Conservation (phyloP, 2,113 vertebrate genomes). For the Conger conger region DNA sequence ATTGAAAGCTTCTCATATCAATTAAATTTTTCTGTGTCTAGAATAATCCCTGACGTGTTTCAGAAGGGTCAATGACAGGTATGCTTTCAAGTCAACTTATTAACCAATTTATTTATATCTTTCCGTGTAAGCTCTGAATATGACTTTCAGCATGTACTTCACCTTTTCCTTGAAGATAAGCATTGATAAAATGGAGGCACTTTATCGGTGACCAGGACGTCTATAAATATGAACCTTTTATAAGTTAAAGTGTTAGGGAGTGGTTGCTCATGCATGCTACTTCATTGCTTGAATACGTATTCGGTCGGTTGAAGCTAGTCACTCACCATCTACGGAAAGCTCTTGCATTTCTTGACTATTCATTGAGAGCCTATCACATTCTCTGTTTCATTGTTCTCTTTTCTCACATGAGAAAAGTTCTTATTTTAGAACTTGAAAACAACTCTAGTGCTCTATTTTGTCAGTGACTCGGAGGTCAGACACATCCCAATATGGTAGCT, state of each 20-base stretch:
- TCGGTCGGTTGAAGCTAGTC: neutral
- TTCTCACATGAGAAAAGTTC: neutral
- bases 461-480: neutral
- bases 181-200: conserved; percentile 30
- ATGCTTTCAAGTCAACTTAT: conserved; percentile 25
- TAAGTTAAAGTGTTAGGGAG: conserved; percentile 22
- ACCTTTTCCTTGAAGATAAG: conserved; percentile 32
- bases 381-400: neutral
- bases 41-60: neutral
- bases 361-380: neutral
- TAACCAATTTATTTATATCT: conserved; percentile 14
- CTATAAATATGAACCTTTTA: conserved; percentile 21
- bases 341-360: neutral
- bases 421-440: neutral
- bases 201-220: conserved; percentile 29
- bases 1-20: neutral
- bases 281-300: neutral
- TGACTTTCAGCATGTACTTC: conserved; percentile 18
- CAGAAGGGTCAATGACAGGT: conserved; percentile 11
- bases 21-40: neutral
- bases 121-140: conserved; percentile 29
- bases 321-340: conserved; percentile 16
- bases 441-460: neutral
- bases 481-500: neutral
- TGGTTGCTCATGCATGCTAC: neutral